Evolutionary conservation across 2,797 vertebrate species (phyloP).

Genomic region (Premnoplex brunnescens): DNA sequence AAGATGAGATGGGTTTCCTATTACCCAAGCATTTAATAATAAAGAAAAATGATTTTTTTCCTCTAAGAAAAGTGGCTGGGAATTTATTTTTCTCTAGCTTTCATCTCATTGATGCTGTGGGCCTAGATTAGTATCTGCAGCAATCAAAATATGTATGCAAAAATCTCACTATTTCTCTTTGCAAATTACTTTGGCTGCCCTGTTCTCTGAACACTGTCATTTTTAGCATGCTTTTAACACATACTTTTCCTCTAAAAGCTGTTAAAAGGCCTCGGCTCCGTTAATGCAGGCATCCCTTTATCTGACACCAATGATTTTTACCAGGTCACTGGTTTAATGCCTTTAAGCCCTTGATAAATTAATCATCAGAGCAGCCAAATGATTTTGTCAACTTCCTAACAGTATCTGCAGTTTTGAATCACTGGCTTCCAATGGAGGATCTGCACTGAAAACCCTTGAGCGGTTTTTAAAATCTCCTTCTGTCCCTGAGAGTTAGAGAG

Average conservation of each 20-base stretch:
- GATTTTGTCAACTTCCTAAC: slow-evolving; percentile 49
- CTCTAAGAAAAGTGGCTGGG: background rate
- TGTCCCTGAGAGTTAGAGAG: background rate
- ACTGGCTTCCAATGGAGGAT: background rate
- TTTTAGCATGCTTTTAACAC: slow-evolving; percentile 9
- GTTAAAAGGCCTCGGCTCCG: slow-evolving; percentile 32
- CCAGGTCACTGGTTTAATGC: slow-evolving; percentile 66
- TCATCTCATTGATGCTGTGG: background rate
- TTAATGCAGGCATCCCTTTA: slow-evolving; percentile 11
- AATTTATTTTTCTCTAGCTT: background rate
- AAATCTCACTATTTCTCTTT: background rate
- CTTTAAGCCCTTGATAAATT: slow-evolving; percentile 72
- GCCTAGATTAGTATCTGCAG: background rate
- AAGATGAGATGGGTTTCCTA: background rate
- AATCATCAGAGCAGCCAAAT: slow-evolving; percentile 61
- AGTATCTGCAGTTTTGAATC: slow-evolving; percentile 49
- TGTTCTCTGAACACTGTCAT: background rate
- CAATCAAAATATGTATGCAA: background rate
- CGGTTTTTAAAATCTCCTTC: background rate
- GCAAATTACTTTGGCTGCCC: background rate
- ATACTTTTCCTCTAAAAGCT: background rate
- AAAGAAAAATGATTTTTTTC: background rate
- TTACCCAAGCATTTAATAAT: background rate
- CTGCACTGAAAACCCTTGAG: background rate
- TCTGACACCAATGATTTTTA: slow-evolving; percentile 56